phyloP scores from a whole-genome alignment of 2,888 invertebrate species.

The Epiperipatus broadwayi region DNA sequence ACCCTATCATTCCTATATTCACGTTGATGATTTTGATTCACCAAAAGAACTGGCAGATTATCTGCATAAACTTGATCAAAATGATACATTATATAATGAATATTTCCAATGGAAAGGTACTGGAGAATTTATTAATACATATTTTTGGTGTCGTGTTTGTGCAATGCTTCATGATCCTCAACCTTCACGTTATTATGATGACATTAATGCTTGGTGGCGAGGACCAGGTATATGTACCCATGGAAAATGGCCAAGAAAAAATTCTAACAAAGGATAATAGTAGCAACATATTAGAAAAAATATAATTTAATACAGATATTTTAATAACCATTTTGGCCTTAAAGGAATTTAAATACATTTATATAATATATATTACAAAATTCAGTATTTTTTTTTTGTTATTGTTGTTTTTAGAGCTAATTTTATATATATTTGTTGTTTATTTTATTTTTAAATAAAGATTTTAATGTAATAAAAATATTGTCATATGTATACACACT shows the following conservation, averaged over 20 bases:
- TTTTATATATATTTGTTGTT: too few species aligned
- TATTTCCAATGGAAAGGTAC: slow-evolving; percentile 88
- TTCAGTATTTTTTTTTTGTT: too few species aligned
- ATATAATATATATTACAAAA: too few species aligned
- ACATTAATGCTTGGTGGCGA: slow-evolving; percentile 85
- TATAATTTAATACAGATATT: too few species aligned
- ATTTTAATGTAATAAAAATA: too few species aligned
- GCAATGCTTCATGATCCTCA: slow-evolving; percentile 48
- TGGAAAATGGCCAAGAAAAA: slow-evolving; percentile 10
- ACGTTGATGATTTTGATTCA: slow-evolving; percentile 80
- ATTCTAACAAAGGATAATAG: too few species aligned
- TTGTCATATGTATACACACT: too few species aligned
- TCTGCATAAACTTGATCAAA: slow-evolving; percentile 57
- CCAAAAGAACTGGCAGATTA: slow-evolving; percentile 71
- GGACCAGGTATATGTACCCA: slow-evolving; percentile 46
- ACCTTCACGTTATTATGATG: slow-evolving; percentile 37
- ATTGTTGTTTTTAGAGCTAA: too few species aligned
- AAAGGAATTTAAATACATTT: too few species aligned
- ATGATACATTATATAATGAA: slow-evolving; percentile 76
- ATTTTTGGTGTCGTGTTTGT: slow-evolving; percentile 77
- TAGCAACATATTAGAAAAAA: too few species aligned
- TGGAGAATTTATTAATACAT: slow-evolving; percentile 88
- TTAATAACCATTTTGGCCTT: too few species aligned
- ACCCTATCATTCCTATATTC: slow-evolving; percentile 76
- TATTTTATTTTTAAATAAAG: too few species aligned